Conservation (phyloP, 2,113 vertebrate genomes). For the Electrona antarctica region DNA sequence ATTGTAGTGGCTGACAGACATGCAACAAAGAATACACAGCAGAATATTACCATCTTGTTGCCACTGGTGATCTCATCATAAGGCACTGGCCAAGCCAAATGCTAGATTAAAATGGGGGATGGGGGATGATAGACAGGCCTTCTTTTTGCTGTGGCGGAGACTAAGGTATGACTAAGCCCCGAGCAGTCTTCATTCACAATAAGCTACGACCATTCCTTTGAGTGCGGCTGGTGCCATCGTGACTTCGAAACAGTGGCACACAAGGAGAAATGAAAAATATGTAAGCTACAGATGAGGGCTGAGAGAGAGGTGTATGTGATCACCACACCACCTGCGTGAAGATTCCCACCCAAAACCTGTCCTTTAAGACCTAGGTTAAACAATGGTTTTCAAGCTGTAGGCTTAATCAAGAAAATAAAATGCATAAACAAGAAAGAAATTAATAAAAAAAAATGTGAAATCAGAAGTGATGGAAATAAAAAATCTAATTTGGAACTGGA, state of each 20-base stretch:
- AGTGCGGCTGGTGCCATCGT: background rate
- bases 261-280: background rate
- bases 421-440: no score
- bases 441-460: no score
- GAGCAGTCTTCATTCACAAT: constrained; percentile 2
- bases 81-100: constrained; percentile 9
- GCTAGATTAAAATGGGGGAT: constrained; percentile 23
- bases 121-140: constrained; percentile 12
- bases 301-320: no score
- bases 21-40: constrained; percentile 37
- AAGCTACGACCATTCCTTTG: background rate
- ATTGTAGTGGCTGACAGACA: constrained; percentile 17
- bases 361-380: no score
- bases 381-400: no score
- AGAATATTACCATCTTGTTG: constrained; percentile 32
- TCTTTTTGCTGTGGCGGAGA: constrained; percentile 23
- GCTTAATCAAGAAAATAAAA: no score
- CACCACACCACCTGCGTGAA: no score
- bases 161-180: constrained; percentile 21
- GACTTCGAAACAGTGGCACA: background rate
- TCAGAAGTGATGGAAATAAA: no score
- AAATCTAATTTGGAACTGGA: no score
- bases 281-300: no score
- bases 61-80: constrained; percentile 37
- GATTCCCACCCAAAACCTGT: no score